Conservation (phyloP, 2,113 vertebrate species). For the Maccullochella peelii region DNA sequence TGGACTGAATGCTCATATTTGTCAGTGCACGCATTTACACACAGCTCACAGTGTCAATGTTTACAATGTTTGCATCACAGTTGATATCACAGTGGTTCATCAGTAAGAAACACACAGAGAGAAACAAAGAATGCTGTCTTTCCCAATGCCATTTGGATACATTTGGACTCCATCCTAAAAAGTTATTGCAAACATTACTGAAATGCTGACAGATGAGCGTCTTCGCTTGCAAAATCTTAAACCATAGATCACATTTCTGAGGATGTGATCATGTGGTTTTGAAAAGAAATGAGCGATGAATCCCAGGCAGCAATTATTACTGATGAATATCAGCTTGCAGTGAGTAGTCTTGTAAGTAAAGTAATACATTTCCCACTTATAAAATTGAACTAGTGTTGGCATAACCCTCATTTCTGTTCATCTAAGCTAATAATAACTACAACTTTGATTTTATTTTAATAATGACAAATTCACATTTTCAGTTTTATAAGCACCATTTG, state of each 20-base stretch:
- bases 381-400: not conserved
- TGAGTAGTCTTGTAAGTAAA: not conserved
- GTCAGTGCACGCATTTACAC: not conserved
- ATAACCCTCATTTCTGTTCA: not conserved
- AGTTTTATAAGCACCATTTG: not conserved
- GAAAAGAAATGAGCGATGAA: not conserved
- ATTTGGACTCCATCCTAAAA: not conserved
- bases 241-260: not conserved
- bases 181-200: not conserved
- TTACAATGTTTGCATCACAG: not conserved
- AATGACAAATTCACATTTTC: not conserved
- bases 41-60: conserved; percentile 14
- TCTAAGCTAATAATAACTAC: not conserved
- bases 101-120: not conserved
- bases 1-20: not conserved
- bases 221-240: not conserved
- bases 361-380: not conserved
- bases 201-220: too few relatives aligned
- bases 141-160: not conserved
- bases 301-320: not conserved
- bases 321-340: conserved; percentile 3
- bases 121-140: not conserved
- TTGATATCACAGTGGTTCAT: conserved; percentile 16
- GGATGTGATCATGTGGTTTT: not conserved
- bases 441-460: not conserved